Evolutionary conservation across 2,113 vertebrate species (phyloP), one percentile per base, ranked within the genome.

Genomic region (Anoura caudifer): DNA sequence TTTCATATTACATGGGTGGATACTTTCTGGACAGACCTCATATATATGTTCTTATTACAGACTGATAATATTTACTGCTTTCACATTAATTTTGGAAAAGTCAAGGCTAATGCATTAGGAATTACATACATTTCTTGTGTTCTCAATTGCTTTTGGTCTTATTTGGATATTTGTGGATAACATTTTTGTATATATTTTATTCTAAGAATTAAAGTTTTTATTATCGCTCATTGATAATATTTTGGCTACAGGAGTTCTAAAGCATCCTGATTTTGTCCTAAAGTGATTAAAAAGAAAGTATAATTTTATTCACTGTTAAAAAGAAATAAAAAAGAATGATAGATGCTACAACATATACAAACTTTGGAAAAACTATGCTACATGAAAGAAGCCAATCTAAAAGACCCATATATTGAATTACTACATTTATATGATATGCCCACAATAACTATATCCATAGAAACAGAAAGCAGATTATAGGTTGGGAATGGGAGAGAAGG

Each of bases 141-240:
- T 92, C 43, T 88, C 38, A 91, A 59, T 77, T 94, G 54, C 80
- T 50, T 90, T 95, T 88, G 87, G 26, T 86, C 36, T 88, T 95
- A 52, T 13, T 90, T 82, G 54, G 26, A 52, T 94, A 85, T 91
- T 95, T 90, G 45, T 85, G 28, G 47, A 14, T 94, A 81, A 84
- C 45, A 89, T 83, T 92, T 96, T 97, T 87, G 4, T 91, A 93
- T 90, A 52, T 41, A 63, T 87, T 97, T 31, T 45, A 79, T 83
- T 97, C 36, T 45, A 73, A 65, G 36, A 77, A 77, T 86, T 91
- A 76, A 63, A 10, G 63, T 95, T 97, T 92, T 93, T 54, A 65
- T 38, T 84, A 76, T 26, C 77, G 7, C 54, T 50, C 12, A 26
- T 88, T 77, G n/a, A 45, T 65, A 81, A 72, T 54, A 59, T 79